These are phyloP conservation scores for Pelvicachromis taeniatus DNA, from an alignment of 2,113 vertebrate species.

Conservation along the genomic window DNA sequence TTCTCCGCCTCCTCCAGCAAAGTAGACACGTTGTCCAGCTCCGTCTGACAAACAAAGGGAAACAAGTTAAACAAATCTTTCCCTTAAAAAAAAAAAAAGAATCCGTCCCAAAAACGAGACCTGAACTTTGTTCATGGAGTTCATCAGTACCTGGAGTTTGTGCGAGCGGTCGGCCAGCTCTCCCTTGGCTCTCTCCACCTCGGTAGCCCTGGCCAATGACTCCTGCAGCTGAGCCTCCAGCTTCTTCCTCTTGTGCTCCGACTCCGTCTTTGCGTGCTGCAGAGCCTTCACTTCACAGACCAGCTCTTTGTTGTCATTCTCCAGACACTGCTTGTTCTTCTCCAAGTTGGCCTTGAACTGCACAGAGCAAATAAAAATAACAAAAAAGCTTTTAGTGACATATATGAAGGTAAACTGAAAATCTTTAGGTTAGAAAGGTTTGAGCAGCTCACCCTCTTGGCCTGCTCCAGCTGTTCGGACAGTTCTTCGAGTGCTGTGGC, in stretches of 20 bases:
- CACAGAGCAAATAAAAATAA: not conserved
- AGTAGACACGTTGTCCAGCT: constrained; percentile 87
- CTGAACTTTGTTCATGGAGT: not conserved
- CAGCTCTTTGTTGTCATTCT: constrained; percentile 93
- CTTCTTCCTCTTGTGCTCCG: constrained; percentile 94
- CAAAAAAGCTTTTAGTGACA: not conserved
- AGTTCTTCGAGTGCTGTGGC: constrained; percentile 87
- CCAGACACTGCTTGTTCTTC: constrained; percentile 93
- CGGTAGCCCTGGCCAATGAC: constrained; percentile 79
- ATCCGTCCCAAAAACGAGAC: not conserved
- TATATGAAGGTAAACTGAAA: not conserved
- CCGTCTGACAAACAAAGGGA: constrained; percentile 71
- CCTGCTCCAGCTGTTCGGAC: constrained; percentile 94
- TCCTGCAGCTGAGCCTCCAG: constrained; percentile 90
- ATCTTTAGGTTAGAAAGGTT: not conserved
- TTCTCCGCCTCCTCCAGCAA: constrained; percentile 94
- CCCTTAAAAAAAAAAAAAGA: not conserved
- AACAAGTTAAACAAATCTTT: not conserved
- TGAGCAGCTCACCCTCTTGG: constrained; percentile 83
- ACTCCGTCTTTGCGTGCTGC: constrained; percentile 89
- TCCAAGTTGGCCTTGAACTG: constrained; percentile 93
- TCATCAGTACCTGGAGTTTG: constrained; percentile 94
- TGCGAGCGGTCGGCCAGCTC: constrained; percentile 85
- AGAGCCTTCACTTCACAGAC: constrained; percentile 87
- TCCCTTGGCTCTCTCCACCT: constrained; percentile 82